Conservation (phyloP, 2,888 invertebrate species). For the Hoplodrina ambigua region DNA sequence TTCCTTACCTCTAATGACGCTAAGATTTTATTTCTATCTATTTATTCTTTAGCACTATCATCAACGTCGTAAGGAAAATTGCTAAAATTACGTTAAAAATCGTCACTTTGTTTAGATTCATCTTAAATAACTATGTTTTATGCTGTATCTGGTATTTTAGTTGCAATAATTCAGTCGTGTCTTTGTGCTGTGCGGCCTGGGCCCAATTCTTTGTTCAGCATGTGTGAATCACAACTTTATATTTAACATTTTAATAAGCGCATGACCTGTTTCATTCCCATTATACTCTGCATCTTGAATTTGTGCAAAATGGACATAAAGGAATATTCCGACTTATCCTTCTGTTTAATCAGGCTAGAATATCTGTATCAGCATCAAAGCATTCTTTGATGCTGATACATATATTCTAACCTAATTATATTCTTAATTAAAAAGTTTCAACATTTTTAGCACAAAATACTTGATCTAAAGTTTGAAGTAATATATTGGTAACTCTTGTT, state of each 20-base stretch:
- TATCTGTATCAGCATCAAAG: no score
- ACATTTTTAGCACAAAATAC: no score
- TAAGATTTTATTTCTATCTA: background rate
- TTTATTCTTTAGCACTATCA: background rate
- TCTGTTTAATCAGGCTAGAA: no score
- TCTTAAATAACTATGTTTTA: constrained; percentile 4
- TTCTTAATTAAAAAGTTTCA: no score
- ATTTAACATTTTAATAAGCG: constrained; percentile 45
- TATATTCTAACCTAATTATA: no score
- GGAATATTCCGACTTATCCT: no score
- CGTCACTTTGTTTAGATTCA: background rate
- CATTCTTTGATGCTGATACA: no score
- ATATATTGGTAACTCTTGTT: no score
- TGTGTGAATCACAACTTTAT: constrained; percentile 53
- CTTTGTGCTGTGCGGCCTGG: constrained; percentile 23
- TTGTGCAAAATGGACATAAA: background rate
- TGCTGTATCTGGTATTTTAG: constrained; percentile 8
- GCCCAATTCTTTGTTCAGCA: constrained; percentile 49
- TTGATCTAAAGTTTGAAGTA: no score
- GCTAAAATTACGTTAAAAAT: no score
- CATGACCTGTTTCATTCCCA: constrained; percentile 26
- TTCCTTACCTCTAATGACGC: background rate
- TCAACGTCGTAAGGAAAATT: background rate
- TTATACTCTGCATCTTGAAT: background rate
- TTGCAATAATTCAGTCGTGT: constrained; percentile 14